These are phyloP conservation scores for Arvicola amphibius DNA, from an alignment of 2,797 vertebrate genomes.

Conservation along the genomic window DNA sequence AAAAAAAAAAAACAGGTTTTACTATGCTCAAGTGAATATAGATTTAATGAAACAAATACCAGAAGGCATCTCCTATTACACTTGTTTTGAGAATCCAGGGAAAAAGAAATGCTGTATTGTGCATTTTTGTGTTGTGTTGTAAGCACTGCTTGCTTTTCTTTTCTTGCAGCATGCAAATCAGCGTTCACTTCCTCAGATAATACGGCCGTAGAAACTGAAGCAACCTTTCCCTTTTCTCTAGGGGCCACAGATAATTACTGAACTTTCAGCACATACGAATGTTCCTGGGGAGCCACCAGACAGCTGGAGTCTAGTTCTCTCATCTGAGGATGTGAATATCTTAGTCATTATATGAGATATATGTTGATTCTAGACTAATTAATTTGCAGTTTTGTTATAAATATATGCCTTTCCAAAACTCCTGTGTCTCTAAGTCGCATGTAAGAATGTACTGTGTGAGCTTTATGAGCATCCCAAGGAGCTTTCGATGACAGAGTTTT, in stretches of 20 bases:
- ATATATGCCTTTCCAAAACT: not conserved
- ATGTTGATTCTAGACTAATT: not conserved
- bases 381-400: not conserved
- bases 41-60: not conserved
- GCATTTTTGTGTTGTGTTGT: not conserved
- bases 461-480: not conserved
- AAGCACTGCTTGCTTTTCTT: not conserved
- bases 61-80: not conserved
- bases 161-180: not conserved
- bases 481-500: not conserved
- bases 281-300: not conserved
- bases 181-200: constrained; percentile 34
- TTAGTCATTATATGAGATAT: not conserved
- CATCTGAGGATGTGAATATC: not conserved
- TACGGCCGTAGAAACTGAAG: not conserved
- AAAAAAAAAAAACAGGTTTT: not conserved
- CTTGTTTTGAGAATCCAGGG: not conserved
- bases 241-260: not conserved
- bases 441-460: not conserved
- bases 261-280: not conserved
- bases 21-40: not conserved
- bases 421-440: not conserved
- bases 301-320: not conserved
- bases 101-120: not conserved
- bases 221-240: not conserved